These are phyloP conservation scores for Hypothenemus hampei DNA, from an alignment of 1,140 invertebrate species.

Conservation along the genomic window DNA sequence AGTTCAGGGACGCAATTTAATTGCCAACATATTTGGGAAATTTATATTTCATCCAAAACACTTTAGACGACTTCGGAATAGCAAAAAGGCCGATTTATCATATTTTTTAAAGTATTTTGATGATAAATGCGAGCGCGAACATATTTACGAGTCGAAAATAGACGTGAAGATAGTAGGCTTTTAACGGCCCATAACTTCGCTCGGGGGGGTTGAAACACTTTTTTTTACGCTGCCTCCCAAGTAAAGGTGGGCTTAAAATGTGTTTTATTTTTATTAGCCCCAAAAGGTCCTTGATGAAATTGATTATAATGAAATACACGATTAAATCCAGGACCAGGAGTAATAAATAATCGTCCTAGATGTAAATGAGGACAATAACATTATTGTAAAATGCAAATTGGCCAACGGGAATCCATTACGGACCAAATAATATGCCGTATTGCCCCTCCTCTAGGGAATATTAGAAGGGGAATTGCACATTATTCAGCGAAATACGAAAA, in stretches of 20 bases:
- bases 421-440: slow-evolving; percentile 25
- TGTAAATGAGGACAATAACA: slow-evolving; percentile 36
- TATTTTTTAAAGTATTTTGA: slow-evolving; percentile 6
- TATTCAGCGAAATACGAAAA: slow-evolving; percentile 1
- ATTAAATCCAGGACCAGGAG: slow-evolving; percentile 20
- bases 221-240: too few species aligned
- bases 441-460: slow-evolving; percentile 20
- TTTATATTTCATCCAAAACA: slow-evolving; percentile 11
- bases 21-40: slow-evolving; percentile 1
- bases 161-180: slow-evolving; percentile 6
- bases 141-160: slow-evolving; percentile 12
- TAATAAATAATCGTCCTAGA: slow-evolving; percentile 31
- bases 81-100: slow-evolving; percentile 3
- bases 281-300: too few species aligned
- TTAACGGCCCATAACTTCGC: slow-evolving; percentile 3
- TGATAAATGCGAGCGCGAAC: slow-evolving; percentile 9
- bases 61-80: neutral
- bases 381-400: slow-evolving; percentile 36
- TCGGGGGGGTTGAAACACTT: neutral
- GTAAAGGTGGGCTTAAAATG: too few species aligned
- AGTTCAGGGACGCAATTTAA: slow-evolving; percentile 1
- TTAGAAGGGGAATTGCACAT: slow-evolving; percentile 16
- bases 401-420: slow-evolving; percentile 29
- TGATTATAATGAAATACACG: neutral
- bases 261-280: too few species aligned